Base-by-base conservation (phyloP, 2,113 vertebrate species). In the Boleophthalmus pectinirostris region DNA sequence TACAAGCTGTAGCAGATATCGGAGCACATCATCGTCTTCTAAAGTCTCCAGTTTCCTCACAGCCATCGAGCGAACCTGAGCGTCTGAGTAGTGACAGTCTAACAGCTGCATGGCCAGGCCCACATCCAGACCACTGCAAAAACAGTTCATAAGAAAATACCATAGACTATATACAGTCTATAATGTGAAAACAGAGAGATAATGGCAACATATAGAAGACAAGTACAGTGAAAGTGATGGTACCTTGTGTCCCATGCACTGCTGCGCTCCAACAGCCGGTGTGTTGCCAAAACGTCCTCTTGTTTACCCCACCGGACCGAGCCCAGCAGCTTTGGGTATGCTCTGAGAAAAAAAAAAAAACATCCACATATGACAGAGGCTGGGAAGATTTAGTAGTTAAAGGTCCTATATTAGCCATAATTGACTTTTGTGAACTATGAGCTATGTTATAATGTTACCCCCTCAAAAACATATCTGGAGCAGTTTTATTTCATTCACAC, bases 291-390 rank as follows among this genome's bases (percentile, higher is more conserved):
- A 38, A 98, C 98, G 1, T 93, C 94, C 84, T 98, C 96, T 90
- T 98, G 97, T 68, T 95, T 94, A 38, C 97, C 97, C 97, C 97
- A 99, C 68, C 95, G 93, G 71, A 99, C 98, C 1, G 97, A 97
- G 72, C 94, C 95, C 78, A 99, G 94, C 3, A 99, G 95, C 90
- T 98, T 99, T 5, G 98, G 98, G 74, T 98, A 99, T 0, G 97
- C 98, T 69, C 95, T 95, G 46, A 38, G 1, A 66, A 47, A 21
- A 66, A 23, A 66, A 47, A 21, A 66, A 23, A 47, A 0, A n/a
- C 7, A 63, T 1, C 66, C 7, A 23, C n/a, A 23, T 4, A 56
- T n/a, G 21, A 56, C 53, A 8, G 5, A 3, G 45, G 9, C 12
- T 29, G 29, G 29, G 29, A 29, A 29, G 29, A 29, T 29, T 29